A percentile compares a stretch with the other conserved stretches of the same genome.
Evolutionary conservation across 2,888 invertebrate genomes (phyloP).

Genomic region (Pemphredon lugubris): DNA sequence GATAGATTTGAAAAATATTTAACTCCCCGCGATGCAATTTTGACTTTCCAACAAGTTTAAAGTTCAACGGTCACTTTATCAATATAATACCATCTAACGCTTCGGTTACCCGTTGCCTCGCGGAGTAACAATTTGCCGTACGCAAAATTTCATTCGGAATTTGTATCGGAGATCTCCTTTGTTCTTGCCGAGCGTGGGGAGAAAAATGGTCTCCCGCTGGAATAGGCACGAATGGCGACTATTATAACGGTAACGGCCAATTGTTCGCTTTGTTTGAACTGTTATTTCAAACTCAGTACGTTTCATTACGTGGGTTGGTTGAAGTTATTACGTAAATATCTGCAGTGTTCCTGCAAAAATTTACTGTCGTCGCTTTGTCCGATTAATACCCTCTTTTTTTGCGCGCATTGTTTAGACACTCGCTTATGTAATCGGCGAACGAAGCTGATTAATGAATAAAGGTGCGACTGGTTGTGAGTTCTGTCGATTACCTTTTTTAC

Average conservation of each 20-base stretch:
- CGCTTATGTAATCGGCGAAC: not conserved
- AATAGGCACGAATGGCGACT: slow-evolving; percentile 5
- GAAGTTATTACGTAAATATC: slow-evolving; percentile 36
- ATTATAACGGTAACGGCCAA: slow-evolving; percentile 7
- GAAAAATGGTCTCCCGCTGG: slow-evolving; percentile 2
- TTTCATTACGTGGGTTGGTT: not conserved
- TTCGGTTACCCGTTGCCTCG: too few relatives aligned
- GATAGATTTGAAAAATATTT: too few relatives aligned
- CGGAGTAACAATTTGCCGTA: too few relatives aligned
- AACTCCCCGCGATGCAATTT: too few relatives aligned
- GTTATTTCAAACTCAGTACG: slow-evolving; percentile 18
- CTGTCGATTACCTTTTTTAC: too few relatives aligned
- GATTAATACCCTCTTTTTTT: slow-evolving; percentile 12
- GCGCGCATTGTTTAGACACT: not conserved
- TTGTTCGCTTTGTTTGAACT: slow-evolving; percentile 4
- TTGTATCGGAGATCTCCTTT: not conserved
- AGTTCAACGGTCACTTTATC: too few relatives aligned
- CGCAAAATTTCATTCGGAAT: slow-evolving; percentile 9
- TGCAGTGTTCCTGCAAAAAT: slow-evolving; percentile 6
- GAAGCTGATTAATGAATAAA: slow-evolving; percentile 12
- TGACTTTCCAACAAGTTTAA: too few relatives aligned
- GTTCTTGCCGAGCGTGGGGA: not conserved
- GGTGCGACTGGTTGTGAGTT: too few relatives aligned
- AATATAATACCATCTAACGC: too few relatives aligned
- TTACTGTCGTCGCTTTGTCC: slow-evolving; percentile 11